Evolutionary conservation across 1,140 invertebrate species (phyloP).

Genomic region (Physella acuta): DNA sequence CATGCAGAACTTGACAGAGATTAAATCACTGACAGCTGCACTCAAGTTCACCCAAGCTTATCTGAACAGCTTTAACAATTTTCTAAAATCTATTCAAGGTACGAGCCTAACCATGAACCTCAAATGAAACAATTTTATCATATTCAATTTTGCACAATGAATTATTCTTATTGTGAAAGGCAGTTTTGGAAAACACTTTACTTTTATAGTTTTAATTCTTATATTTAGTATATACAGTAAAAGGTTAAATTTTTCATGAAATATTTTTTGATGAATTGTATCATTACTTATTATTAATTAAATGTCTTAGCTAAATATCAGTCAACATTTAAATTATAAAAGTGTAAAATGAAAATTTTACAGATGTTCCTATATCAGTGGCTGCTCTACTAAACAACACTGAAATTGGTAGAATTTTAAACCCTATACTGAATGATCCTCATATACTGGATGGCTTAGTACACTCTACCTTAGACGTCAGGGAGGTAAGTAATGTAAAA

Average conservation of each 20-base stretch:
- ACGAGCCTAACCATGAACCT: neutral
- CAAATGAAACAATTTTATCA: neutral
- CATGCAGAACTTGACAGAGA: conserved; percentile 4
- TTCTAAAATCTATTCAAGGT: conserved; percentile 25
- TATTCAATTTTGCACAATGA: too few species aligned
- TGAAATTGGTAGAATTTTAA: conserved; percentile 26
- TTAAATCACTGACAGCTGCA: neutral
- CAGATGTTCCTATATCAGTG: conserved; percentile 28
- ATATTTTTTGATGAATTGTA: too few species aligned
- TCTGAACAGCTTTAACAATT: conserved; percentile 25
- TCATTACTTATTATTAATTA: too few species aligned
- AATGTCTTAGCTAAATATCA: too few species aligned
- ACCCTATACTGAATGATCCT: conserved; percentile 27
- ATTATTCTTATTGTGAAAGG: too few species aligned
- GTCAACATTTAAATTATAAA: too few species aligned
- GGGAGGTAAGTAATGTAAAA: neutral
- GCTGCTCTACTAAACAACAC: conserved; percentile 30
- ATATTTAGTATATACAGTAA: neutral
- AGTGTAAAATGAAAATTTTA: neutral
- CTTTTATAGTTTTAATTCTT: neutral
- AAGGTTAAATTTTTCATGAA: too few species aligned
- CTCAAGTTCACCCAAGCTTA: conserved; percentile 20
- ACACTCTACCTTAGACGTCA: neutral
- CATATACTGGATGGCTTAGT: conserved; percentile 21
- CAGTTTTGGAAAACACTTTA: too few species aligned